Base-by-base conservation (phyloP, 37 sponge, comb jelly and placozoan genomes). In the Aplysina aerophoba region DNA sequence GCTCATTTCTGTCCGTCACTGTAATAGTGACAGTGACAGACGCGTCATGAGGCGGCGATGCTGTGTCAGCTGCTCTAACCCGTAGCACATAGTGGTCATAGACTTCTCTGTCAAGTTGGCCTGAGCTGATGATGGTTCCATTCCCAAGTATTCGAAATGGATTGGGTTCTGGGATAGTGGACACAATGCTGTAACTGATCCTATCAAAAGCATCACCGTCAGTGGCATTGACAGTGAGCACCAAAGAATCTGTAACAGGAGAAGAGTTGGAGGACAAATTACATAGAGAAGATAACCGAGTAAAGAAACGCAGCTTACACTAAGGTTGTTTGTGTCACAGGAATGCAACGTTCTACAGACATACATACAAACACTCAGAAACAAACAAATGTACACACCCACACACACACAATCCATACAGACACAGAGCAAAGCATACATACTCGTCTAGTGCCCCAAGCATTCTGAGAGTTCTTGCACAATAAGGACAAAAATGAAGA, bases 161-260 rank as follows among this genome's bases (percentile, higher is more conserved):
- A 75, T 50, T 75, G 53, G 78, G 41, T 40, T 39, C 54, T 0
- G 78, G 78, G 37, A 75, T 54, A 4, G 50, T 36, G 37, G 78
- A 75, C 44, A 39, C 54, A 75, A 75, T 75, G 44, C 44, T 44
- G 77, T 87, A 93, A 15, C 30, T 35, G 19, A 93, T 55, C 0
- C 55, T 81, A 17, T 73, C 87, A 81, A 86, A 89, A 1, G 69
- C n/a, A 44, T 95, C 96, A 31, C 27, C 40, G 55, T 95, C 96
- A 21, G 44, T 55, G n/a, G 93, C 96, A 57, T 79, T 78, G 15
- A 95, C 86, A 33, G 27, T 55, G 25, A 89, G 55, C 15, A 94
- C 59, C 0, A 36, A 8, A 11, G 80, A 50, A 24, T 83, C 71
- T 53, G 84, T 72, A 61, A 35, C 31, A 6, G 91, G 28, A 62